Conservation (phyloP, 2,113 vertebrate genomes). For the Stegostoma tigrinum region DNA sequence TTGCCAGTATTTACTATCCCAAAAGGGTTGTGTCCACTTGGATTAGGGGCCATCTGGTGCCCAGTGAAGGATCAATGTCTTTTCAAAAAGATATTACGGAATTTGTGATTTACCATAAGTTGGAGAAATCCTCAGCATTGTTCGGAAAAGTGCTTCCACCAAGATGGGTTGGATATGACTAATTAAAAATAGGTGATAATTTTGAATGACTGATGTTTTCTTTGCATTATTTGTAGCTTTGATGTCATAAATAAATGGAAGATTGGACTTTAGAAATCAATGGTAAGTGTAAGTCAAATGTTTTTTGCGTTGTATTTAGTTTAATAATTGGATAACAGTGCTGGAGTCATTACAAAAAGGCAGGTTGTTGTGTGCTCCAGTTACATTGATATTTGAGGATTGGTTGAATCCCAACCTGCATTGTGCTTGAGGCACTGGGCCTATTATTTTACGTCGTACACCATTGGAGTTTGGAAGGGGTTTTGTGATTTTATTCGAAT, state of each 20-base stretch:
- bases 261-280: neutral
- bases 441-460: neutral
- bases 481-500: neutral
- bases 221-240: neutral
- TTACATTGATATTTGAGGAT: neutral
- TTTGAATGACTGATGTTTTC: neutral
- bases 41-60: neutral
- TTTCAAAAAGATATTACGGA: neutral
- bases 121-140: neutral
- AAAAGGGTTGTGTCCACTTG: neutral
- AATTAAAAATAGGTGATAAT: neutral
- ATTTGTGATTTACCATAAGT: neutral
- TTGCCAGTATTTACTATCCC: neutral
- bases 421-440: neutral
- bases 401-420: neutral
- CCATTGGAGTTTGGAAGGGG: neutral
- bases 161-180: neutral
- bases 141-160: neutral
- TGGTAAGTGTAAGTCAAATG: neutral
- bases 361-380: neutral
- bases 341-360: neutral
- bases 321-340: neutral
- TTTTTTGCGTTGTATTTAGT: neutral
- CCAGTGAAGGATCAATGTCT: neutral
- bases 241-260: neutral